phyloP scores from a whole-genome alignment of 2,888 invertebrate genomes.

The Myathropa florea region DNA sequence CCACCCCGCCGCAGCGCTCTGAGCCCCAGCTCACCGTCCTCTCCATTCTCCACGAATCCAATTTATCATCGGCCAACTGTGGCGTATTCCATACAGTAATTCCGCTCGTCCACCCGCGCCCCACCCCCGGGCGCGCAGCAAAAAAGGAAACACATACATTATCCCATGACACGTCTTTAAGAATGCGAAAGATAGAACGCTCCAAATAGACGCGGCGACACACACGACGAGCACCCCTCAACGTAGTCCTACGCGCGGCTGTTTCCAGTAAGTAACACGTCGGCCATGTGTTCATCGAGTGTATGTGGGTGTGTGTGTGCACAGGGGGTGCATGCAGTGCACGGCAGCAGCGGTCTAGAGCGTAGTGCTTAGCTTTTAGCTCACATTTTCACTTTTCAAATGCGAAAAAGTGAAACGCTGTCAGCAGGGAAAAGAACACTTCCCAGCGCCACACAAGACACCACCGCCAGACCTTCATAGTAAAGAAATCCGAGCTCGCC shows the following conservation, averaged over 20 bases:
- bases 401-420: conserved; percentile 68
- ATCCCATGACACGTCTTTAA: conserved; percentile 70
- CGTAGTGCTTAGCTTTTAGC: conserved; percentile 59
- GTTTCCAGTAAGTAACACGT: conserved; percentile 15
- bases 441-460: conserved; percentile 1
- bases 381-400: conserved; percentile 70
- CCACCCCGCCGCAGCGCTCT: neutral
- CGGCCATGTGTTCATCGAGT: neutral
- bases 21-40: neutral
- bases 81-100: conserved; percentile 62
- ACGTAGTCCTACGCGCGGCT: neutral
- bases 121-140: conserved; percentile 7
- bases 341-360: conserved; percentile 7
- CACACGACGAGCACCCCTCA: conserved; percentile 12
- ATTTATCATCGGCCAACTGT: conserved; percentile 71
- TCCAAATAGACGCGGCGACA: conserved; percentile 42
- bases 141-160: conserved; percentile 67
- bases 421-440: conserved; percentile 61
- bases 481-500: conserved; percentile 53
- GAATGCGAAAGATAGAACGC: conserved; percentile 57
- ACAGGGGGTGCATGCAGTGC: conserved; percentile 46
- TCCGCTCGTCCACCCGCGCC: conserved; percentile 3
- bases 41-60: conserved; percentile 47
- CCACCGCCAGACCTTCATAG: conserved; percentile 46
- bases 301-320: neutral